Evolutionary conservation across 92 coral and sea anemone species (phyloP).

Genomic region (Epizoanthus fatuus): DNA sequence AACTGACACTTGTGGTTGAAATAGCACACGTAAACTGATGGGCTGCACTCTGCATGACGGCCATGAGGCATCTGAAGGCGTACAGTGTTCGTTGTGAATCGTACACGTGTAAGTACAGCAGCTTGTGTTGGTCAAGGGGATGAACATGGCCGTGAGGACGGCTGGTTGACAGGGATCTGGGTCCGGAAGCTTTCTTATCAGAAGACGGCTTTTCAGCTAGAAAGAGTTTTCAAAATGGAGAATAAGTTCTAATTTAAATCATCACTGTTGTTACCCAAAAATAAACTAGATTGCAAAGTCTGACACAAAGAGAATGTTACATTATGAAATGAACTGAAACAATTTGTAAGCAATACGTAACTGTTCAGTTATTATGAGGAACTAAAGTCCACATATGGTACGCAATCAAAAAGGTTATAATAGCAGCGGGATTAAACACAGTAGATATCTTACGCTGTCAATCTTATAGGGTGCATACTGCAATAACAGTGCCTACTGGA

Average conservation of each 20-base stretch:
- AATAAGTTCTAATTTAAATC: too few species aligned
- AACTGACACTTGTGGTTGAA: constrained; percentile 91
- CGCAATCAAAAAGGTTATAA: too few species aligned
- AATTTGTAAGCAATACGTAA: too few species aligned
- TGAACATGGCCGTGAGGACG: constrained; percentile 67
- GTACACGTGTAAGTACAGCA: constrained; percentile 87
- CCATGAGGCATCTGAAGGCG: constrained; percentile 88
- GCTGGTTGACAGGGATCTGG: constrained; percentile 20
- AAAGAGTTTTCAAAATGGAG: neutral
- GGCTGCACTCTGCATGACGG: constrained; percentile 86
- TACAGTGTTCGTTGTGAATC: constrained; percentile 95
- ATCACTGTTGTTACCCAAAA: too few species aligned
- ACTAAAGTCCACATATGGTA: too few species aligned
- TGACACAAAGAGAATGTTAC: too few species aligned
- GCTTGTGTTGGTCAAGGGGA: constrained; percentile 96
- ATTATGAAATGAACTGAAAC: too few species aligned
- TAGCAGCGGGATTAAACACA: too few species aligned
- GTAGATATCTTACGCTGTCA: too few species aligned
- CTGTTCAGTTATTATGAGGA: too few species aligned
- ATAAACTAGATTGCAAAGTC: too few species aligned
- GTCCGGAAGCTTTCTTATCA: constrained; percentile 17
- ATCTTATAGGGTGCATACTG: neutral
- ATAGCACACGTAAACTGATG: constrained; percentile 99
- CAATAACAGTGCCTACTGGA: neutral
- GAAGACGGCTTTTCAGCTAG: constrained; percentile 10